Evolutionary conservation across 2,888 invertebrate species (phyloP).

Genomic region (Pedicia rivosa): DNA sequence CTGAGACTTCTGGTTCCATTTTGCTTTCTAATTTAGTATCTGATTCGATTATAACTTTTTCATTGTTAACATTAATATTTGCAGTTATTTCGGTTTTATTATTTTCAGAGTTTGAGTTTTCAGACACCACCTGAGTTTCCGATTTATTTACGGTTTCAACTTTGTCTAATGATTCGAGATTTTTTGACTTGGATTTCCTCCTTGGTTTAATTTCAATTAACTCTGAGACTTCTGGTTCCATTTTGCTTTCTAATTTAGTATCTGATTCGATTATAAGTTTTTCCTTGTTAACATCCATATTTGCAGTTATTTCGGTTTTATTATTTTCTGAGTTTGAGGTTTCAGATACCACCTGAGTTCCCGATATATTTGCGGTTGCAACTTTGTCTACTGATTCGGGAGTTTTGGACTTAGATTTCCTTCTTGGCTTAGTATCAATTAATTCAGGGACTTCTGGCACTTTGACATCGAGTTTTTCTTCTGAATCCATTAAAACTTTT

Average conservation of each 20-base stretch:
- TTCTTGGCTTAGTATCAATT: conserved; percentile 12
- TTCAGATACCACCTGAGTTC: conserved; percentile 14
- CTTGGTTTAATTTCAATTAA: conserved; percentile 12
- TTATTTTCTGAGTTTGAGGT: conserved; percentile 10
- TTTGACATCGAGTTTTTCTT: conserved; percentile 19
- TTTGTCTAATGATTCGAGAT: conserved; percentile 10
- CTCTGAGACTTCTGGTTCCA: background rate
- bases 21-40: conserved; percentile 19
- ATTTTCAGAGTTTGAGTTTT: conserved; percentile 9
- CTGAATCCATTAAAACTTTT: background rate
- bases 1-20: background rate
- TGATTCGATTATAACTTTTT: background rate
- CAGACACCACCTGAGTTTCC: conserved; percentile 14
- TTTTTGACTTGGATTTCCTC: conserved; percentile 10
- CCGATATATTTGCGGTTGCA: conserved; percentile 13
- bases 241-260: conserved; percentile 19
- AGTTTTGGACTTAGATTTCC: conserved; percentile 10
- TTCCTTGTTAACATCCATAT: conserved; percentile 15
- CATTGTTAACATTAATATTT: conserved; percentile 15
- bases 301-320: conserved; percentile 17
- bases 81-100: conserved; percentile 17
- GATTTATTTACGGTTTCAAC: conserved; percentile 13
- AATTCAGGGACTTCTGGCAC: background rate
- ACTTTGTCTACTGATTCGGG: conserved; percentile 10
- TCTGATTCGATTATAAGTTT: background rate